These are phyloP conservation scores for Ornithoptera alexandrae DNA, from an alignment of 2,888 invertebrate genomes.

Conservation along the genomic window DNA sequence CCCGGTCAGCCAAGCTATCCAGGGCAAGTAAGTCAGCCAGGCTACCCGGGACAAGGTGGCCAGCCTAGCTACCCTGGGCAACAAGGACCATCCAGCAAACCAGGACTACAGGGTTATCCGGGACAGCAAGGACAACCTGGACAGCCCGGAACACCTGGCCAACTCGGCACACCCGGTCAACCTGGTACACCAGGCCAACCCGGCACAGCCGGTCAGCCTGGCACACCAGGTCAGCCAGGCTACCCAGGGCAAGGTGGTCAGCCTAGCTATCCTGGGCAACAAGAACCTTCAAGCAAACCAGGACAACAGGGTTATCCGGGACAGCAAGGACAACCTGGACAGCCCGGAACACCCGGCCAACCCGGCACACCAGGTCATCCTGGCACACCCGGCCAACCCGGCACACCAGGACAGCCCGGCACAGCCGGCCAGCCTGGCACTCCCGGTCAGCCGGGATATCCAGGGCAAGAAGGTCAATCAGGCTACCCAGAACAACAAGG, in stretches of 20 bases:
- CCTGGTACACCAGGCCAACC: conserved; percentile 6
- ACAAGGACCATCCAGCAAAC: too few relatives aligned
- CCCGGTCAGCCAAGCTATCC: too few relatives aligned
- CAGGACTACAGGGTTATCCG: conserved; percentile 36
- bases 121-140: conserved; percentile 40
- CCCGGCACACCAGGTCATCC: conserved; percentile 30
- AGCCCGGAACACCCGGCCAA: too few relatives aligned
- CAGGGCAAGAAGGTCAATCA: conserved; percentile 34
- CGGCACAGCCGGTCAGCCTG: conserved; percentile 39
- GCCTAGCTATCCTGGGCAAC: conserved; percentile 43
- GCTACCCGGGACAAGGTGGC: conserved; percentile 16
- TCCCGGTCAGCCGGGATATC: conserved; percentile 31
- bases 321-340: conserved; percentile 24
- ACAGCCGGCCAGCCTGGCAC: conserved; percentile 34
- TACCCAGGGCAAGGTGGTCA: conserved; percentile 44
- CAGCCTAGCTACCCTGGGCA: conserved; percentile 34
- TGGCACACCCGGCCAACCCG: not conserved
- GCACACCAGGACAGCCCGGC: conserved; percentile 35
- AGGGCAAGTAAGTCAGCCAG: conserved; percentile 34
- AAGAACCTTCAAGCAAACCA: conserved; percentile 36
- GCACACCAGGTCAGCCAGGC: conserved; percentile 26
- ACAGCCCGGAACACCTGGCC: not conserved
- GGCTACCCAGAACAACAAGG: conserved; percentile 33
- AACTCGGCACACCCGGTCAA: conserved; percentile 22
- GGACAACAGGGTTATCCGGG: conserved; percentile 39